Evolutionary conservation across 2,797 vertebrate genomes (phyloP), one percentile per base, ranked within the genome.

Genomic region (Microctenopoma stevenorrisi): DNA sequence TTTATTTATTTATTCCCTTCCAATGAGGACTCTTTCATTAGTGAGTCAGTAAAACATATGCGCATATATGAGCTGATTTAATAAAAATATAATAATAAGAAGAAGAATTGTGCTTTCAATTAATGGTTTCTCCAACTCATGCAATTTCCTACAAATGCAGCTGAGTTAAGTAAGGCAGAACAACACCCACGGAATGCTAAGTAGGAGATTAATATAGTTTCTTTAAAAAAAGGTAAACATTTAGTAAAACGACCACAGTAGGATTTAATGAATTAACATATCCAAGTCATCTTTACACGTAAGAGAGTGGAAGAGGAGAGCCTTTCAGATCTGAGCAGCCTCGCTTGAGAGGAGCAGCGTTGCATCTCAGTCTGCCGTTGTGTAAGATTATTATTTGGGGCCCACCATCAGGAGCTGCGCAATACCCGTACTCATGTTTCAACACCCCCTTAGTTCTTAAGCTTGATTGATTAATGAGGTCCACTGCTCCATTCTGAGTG

Each of bases 401-500:
- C 76, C 73, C 64, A 84, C 68, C 59, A 38, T 77, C 68, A 78
- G 63, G 68, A 81, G 72, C 58, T 60, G 60, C 15, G 7, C 62
- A 78, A 77, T 65, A 74, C 69, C 76, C n/a, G 22, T 69, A 37
- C 58, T 83, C 65, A 59, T 86, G 63, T 88, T 87, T 42, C 63
- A 69, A 80, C 85, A 10, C 89, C 88, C 89, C 78, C 90, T 57
- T 86, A 76, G 82, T 86, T 71, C 83, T 87, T 88, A 79, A 79
- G 35, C 68, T 75, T 90, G 85, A 91, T 91, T 91, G 86, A 79
- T 90, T 91, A 92, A 89, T 89, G 78, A 91, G 83, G 67, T 81
- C 76, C 71, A 62, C 47, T 48, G 79, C 83, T 84, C 56, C 76
- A 28, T 58, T 75, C 64, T 64, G 58, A 80, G 81, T 44, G 37